Evolutionary conservation across 1,140 invertebrate genomes (phyloP).

Genomic region (Dolichoris vasculosae): DNA sequence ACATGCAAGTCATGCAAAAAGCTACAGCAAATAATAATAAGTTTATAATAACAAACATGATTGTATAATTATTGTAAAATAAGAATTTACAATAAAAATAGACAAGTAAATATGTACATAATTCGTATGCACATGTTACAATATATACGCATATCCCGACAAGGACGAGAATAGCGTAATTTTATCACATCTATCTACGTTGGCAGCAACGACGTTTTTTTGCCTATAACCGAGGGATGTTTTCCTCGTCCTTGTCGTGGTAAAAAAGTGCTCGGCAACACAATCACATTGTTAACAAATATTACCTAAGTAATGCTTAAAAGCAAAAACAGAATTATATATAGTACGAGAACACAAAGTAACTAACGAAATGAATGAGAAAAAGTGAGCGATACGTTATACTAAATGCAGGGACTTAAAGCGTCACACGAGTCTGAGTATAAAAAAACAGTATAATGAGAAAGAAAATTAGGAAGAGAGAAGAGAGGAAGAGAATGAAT

Average conservation of each 20-base stretch:
- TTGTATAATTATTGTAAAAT: neutral
- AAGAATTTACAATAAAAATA: neutral
- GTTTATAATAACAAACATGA: neutral
- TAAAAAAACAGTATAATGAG: slow-evolving; percentile 10
- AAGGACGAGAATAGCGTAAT: neutral
- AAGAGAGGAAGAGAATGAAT: neutral
- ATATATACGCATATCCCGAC: neutral
- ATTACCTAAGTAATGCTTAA: neutral
- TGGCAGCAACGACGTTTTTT: neutral
- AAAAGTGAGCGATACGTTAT: neutral
- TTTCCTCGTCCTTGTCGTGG: neutral
- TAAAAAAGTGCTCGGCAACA: neutral
- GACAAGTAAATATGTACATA: neutral
- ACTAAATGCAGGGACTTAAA: neutral
- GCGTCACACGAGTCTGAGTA: neutral
- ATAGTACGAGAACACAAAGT: neutral
- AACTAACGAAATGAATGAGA: neutral
- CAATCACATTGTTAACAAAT: neutral
- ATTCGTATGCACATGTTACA: neutral
- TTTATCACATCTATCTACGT: neutral
- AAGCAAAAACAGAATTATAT: neutral
- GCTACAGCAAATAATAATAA: neutral
- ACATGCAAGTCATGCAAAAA: neutral
- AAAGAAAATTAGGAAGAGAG: neutral
- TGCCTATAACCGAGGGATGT: neutral